Percentiles rank a stretch among this genome's conserved stretches.
These are phyloP conservation scores for Rhinoptilus africanus DNA, from an alignment of 2,113 vertebrate species.

Conservation along the genomic window DNA sequence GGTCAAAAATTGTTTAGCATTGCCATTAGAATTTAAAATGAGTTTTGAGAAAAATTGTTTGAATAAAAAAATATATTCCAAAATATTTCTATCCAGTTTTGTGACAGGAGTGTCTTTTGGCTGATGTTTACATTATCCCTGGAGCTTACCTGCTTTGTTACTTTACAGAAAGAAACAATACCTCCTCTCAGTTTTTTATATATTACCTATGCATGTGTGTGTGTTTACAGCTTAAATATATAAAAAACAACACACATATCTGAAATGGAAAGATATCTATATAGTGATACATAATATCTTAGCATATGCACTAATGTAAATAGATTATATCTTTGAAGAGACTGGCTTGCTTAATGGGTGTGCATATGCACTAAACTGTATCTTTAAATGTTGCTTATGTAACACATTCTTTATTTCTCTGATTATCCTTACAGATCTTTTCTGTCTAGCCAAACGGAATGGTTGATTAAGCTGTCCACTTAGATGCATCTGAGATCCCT, in stretches of 20 bases:
- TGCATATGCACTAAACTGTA: not conserved
- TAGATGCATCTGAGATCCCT: not conserved
- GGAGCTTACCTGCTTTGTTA: not conserved
- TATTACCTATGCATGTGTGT: not conserved
- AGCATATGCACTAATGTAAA: not conserved
- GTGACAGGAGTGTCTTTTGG: not conserved
- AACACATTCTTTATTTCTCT: not conserved
- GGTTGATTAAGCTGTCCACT: not conserved
- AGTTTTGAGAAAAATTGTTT: not conserved
- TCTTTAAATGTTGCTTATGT: not conserved
- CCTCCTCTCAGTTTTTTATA: not conserved
- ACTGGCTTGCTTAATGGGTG: not conserved
- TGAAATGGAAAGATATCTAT: not conserved
- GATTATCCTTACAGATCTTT: not conserved
- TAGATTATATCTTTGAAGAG: not conserved
- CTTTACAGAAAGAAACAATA: not conserved
- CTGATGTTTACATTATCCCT: not conserved
- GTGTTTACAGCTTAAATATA: not conserved
- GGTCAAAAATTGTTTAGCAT: not conserved
- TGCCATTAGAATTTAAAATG: not conserved
- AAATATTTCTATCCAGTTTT: not conserved
- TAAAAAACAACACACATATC: not conserved
- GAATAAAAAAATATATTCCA: not conserved
- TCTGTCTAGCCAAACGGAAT: not conserved
- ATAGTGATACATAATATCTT: not conserved